Conservation (phyloP, 2,888 invertebrate genomes). For the Timandra comae region DNA sequence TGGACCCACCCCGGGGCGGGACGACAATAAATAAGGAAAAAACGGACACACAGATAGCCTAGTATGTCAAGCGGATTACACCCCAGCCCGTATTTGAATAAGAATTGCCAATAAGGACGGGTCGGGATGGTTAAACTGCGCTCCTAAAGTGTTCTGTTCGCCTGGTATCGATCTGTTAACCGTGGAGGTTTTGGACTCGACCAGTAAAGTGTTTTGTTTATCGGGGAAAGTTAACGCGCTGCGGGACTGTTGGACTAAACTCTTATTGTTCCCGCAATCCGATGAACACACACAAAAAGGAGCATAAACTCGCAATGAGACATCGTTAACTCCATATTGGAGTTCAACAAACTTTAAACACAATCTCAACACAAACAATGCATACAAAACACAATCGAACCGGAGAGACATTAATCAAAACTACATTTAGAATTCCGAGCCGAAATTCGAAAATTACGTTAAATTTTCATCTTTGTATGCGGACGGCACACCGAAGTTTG, state of each 20-base stretch:
- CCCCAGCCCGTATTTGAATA: conserved; percentile 66
- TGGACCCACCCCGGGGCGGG: conserved; percentile 51
- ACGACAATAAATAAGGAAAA: conserved; percentile 65
- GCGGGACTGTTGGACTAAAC: neutral
- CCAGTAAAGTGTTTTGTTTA: conserved; percentile 20
- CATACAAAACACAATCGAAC: too few species aligned
- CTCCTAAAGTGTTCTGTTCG: conserved; percentile 46
- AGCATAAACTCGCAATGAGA: too few species aligned
- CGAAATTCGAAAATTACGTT: too few species aligned
- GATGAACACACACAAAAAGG: too few species aligned
- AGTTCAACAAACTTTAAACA: too few species aligned
- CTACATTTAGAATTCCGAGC: too few species aligned
- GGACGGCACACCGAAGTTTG: neutral
- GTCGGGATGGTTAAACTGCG: conserved; percentile 44
- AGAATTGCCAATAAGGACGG: conserved; percentile 66
- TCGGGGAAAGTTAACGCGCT: conserved; percentile 5
- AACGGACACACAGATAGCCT: conserved; percentile 60
- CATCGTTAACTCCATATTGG: too few species aligned
- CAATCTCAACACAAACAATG: too few species aligned
- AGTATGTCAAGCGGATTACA: conserved; percentile 68
- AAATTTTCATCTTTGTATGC: too few species aligned
- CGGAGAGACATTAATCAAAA: too few species aligned
- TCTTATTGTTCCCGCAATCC: too few species aligned
- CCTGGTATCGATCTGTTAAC: conserved; percentile 52
- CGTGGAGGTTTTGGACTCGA: conserved; percentile 25